Base-by-base conservation (phyloP, 2,888 invertebrate species). In the Fissipunctia ypsillon region DNA sequence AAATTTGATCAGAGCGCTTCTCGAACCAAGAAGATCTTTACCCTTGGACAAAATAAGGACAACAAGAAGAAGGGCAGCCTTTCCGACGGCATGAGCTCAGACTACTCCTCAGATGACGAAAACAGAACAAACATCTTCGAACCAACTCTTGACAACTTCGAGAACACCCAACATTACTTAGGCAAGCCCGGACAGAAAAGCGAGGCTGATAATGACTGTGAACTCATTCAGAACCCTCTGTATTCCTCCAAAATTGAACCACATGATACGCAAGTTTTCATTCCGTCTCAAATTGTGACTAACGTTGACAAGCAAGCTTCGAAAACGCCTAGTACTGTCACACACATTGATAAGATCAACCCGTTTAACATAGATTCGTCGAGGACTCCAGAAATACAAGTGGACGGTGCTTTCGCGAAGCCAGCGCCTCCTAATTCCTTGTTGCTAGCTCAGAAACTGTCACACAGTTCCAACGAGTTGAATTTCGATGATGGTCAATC, bases 391-490 rank as follows among this genome's bases (percentile, higher is more conserved):
- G 97, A 97, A 90, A 97, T 97, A n/a, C 97, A 97, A 61, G 95
- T 97, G 0, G 95, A 96, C 3, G 91, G 96, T 0, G 86, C 83
- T 88, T 88, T 89, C 77, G 90, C 89, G 4, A 96, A 96, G 78
- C 92, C 93, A 0, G 91, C 93, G 25, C 97, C 97, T 22, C 97
- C 97, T 0, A 97, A 93, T 50, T 96, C 96, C 0, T 88, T 97
- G 10, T 91, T 97, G 78, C 89, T 97, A 2, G 94, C 97, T 0
- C 97, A 97, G 81, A 97, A 97, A 81, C 93, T 97, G 43, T 97
- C 98, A n/a, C 97, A 97, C 85, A 98, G 98, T 45, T 97, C 97
- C 0, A 97, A 97, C 12, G 97, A 97, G 87, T 97, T 98, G 0
- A 97, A 97, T 73, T 95, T 91, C 59, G 93, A 94, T 2, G 90